Evolutionary conservation across 2,888 invertebrate species (phyloP).

Genomic region (Sarcophaga rosellei): DNA sequence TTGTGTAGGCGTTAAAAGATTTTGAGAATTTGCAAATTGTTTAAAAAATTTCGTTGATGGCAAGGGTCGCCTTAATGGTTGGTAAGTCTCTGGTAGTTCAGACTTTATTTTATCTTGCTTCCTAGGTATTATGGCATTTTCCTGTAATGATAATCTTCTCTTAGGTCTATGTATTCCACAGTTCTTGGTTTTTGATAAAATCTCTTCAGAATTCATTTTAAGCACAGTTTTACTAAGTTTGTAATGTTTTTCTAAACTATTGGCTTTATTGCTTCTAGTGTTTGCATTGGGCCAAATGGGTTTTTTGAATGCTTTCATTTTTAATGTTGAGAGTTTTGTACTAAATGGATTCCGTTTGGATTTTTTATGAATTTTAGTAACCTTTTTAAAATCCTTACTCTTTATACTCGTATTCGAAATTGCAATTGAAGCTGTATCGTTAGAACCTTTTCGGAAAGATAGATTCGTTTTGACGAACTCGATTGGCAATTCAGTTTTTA

Average conservation of each 20-base stretch:
- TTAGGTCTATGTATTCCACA: background rate
- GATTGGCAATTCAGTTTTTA: too few relatives aligned
- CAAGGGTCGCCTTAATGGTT: background rate
- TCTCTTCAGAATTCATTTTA: background rate
- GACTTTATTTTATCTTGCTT: background rate
- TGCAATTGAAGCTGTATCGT: too few relatives aligned
- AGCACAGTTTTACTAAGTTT: background rate
- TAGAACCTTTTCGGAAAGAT: too few relatives aligned
- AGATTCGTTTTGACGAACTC: too few relatives aligned
- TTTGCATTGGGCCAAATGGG: too few relatives aligned
- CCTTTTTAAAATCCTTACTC: too few relatives aligned
- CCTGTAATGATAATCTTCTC: background rate
- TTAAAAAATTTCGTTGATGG: background rate
- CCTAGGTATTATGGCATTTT: background rate
- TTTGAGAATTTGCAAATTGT: background rate
- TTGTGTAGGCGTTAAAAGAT: conserved; percentile 31
- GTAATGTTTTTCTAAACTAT: background rate
- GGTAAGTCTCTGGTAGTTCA: too few relatives aligned
- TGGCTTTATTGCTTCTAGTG: background rate
- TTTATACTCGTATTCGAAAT: too few relatives aligned
- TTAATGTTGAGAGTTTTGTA: too few relatives aligned
- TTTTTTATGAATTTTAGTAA: too few relatives aligned
- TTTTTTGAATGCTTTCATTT: too few relatives aligned
- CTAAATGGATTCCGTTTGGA: too few relatives aligned
- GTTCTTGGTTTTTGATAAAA: background rate